Base-by-base conservation (phyloP, 2,797 vertebrate genomes). In the Onychomys torridus region DNA sequence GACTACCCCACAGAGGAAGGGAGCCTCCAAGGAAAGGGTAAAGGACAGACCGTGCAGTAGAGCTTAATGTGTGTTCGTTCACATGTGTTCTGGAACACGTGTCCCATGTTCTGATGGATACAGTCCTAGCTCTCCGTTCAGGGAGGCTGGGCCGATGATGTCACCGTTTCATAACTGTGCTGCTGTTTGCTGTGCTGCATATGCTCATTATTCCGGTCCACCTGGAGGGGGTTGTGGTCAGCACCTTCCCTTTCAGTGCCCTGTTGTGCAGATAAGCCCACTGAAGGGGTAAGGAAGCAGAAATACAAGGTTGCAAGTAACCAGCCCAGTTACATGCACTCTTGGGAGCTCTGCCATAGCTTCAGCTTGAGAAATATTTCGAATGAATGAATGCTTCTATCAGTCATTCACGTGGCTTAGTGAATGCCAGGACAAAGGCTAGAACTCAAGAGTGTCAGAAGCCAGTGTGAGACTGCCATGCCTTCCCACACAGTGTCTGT, bases 381-480 rank as follows among this genome's bases (percentile, higher is more conserved):
- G 37, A 40, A 21, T 34, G 40, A 71, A 52, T 9, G 19, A 9
- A 6, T 29, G 21, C 40, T 23, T 8, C 0, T 19, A 13, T n/a
- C 73, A 59, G 94, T 89, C 46, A 0, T 73, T 65, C 46, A 11
- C 57, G 2, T 12, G 23, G 16, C 67, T 71, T 25, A 37, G 2
- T 14, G 23, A 65, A 9, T 69, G 14, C 27, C 82, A 37, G 27
- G 49, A 19, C 77, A 49, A 8, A 77, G 37, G 37, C 77, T 37
- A 32, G 57, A 82, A 65, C 43, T 12, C 25, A 9, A 27, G 25
- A 10, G 3, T 43, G 63, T 67, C 85, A n/a, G 27, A n/a, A 84
- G 27, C 49, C 49, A 16, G 57, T 46, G 16, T 5, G 19, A 5
- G 16, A 0, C 13, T 32, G 3, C 75, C 0, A 0, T 19, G 19